phyloP scores from a whole-genome alignment of 2,113 vertebrate genomes.

The Thomomys bottae region DNA sequence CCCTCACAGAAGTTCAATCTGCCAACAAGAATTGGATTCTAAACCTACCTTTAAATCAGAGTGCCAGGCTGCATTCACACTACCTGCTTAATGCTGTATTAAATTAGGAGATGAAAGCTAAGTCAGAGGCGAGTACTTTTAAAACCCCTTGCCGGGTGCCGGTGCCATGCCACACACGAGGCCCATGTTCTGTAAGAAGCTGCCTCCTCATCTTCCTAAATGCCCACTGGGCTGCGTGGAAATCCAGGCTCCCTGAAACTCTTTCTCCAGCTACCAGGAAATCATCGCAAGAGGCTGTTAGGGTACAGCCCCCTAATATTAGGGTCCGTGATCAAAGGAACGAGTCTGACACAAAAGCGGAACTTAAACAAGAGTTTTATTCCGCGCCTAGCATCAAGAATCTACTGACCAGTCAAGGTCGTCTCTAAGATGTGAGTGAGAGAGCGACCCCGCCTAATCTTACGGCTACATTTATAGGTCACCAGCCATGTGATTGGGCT shows the following conservation, averaged over 20 bases:
- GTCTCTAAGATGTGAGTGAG: no score
- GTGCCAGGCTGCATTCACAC: not conserved
- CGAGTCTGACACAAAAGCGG: no score
- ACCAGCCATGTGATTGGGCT: no score
- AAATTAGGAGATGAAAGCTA: not conserved
- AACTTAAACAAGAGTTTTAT: no score
- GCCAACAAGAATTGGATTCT: not conserved
- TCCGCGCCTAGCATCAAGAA: no score
- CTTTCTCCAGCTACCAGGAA: not conserved
- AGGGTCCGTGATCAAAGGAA: no score
- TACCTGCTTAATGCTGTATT: not conserved
- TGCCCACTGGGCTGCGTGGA: rapidly evolving
- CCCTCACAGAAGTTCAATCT: not conserved
- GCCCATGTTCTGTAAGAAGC: not conserved
- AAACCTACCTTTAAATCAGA: not conserved
- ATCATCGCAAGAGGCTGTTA: no score
- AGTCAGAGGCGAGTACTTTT: not conserved
- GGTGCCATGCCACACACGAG: rapidly evolving
- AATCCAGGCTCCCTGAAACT: not conserved
- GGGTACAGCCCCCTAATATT: no score
- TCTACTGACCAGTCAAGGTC: no score
- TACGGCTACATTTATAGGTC: no score
- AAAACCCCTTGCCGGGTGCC: not conserved
- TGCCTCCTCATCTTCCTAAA: rapidly evolving
- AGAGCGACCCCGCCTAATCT: no score